Evolutionary conservation across 2,888 invertebrate genomes (phyloP).

Genomic region (Laspeyria flexula): DNA sequence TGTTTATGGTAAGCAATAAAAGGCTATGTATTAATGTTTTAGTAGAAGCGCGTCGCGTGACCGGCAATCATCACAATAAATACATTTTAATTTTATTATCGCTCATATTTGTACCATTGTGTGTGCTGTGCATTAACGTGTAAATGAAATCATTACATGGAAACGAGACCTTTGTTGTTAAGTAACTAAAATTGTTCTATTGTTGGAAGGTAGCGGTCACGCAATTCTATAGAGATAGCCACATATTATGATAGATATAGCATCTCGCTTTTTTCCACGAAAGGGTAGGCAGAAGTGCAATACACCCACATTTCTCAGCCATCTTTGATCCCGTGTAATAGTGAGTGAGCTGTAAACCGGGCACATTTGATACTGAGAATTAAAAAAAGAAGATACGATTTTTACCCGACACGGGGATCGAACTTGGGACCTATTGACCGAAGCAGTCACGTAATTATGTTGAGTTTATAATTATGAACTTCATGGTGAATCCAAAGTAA

Average conservation of each 20-base stretch:
- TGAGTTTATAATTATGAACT: too few relatives aligned
- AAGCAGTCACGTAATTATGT: too few relatives aligned
- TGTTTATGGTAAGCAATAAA: constrained; percentile 48
- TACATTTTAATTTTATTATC: constrained; percentile 55
- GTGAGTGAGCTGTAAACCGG: too few relatives aligned
- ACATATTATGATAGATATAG: not conserved
- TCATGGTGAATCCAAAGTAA: too few relatives aligned
- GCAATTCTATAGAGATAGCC: constrained; percentile 47
- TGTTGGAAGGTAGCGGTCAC: constrained; percentile 56
- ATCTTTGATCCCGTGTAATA: too few relatives aligned
- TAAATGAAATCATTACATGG: constrained; percentile 62
- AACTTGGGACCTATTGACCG: too few relatives aligned
- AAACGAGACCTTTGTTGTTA: constrained; percentile 54
- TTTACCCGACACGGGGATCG: too few relatives aligned
- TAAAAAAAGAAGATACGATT: too few relatives aligned
- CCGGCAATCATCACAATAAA: constrained; percentile 53
- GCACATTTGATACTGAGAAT: too few relatives aligned
- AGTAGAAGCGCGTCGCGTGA: constrained; percentile 50
- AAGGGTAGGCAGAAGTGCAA: too few relatives aligned
- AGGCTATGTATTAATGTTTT: constrained; percentile 42
- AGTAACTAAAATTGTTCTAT: constrained; percentile 54
- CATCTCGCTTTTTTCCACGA: too few relatives aligned
- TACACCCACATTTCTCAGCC: too few relatives aligned
- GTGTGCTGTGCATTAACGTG: constrained; percentile 52
- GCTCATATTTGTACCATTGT: constrained; percentile 45